phyloP scores from a whole-genome alignment of 2,888 invertebrate species.

The Pantelozetes paolii region DNA sequence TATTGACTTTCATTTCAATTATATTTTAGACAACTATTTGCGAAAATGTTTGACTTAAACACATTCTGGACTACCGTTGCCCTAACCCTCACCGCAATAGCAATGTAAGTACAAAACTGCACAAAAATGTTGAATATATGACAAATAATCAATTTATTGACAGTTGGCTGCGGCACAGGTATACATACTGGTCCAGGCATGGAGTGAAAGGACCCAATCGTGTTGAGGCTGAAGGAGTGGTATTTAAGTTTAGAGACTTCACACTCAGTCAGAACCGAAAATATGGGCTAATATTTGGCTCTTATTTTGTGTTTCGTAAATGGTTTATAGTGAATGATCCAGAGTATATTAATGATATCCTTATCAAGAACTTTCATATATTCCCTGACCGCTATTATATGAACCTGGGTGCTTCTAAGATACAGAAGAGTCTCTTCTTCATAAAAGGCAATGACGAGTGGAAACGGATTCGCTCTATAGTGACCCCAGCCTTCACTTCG shows the following conservation, averaged over 20 bases:
- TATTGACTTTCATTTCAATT: too few species aligned
- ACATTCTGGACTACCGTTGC: too few species aligned
- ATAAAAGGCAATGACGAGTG: slow-evolving; percentile 37
- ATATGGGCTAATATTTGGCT: slow-evolving; percentile 34
- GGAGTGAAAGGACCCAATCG: slow-evolving; percentile 19
- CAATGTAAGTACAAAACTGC: too few species aligned
- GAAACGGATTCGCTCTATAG: slow-evolving; percentile 38
- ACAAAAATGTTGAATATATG: too few species aligned
- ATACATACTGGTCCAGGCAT: slow-evolving; percentile 33
- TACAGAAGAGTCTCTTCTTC: slow-evolving; percentile 10
- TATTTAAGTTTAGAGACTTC: background rate
- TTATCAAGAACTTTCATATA: slow-evolving; percentile 27
- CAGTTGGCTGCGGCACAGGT: background rate
- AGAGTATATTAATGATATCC: background rate
- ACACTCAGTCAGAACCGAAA: background rate
- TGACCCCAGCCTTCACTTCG: slow-evolving; percentile 36
- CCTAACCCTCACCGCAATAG: too few species aligned
- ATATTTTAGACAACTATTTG: too few species aligned
- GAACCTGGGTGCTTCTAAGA: background rate
- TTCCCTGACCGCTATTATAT: slow-evolving; percentile 2
- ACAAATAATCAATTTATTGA: too few species aligned
- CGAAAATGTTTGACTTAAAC: too few species aligned
- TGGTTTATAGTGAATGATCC: slow-evolving; percentile 24
- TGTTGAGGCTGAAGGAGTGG: background rate
- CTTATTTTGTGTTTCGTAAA: background rate